Base-by-base conservation (phyloP, 2,797 vertebrate species). In the Pteropus rufus region DNA sequence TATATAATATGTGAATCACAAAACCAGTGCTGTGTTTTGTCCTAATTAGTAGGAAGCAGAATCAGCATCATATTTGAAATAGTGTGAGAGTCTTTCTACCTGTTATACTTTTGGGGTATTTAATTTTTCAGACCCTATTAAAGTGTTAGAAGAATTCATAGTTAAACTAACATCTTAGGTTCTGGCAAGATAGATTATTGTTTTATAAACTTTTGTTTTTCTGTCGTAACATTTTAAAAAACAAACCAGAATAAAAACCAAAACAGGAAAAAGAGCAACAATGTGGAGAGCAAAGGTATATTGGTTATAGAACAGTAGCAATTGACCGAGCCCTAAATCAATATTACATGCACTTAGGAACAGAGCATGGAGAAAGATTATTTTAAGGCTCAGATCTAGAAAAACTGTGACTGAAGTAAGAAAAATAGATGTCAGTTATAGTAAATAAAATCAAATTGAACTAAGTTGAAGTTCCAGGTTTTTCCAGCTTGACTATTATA, bases 1-100 rank as follows among this genome's bases (percentile, higher is more conserved):
- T 96, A 88, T 26, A 81, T 82, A 90, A 95, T 89, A 82, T 96
- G 64, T 4, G 11, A 96, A 93, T 95, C 81, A 84, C 62, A 96
- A 96, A 94, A 7, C 62, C 60, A 94, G 46, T 69, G 77, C 36
- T 91, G 36, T 65, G 21, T 73, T 94, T 94, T 92, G 36, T 92
- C 76, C 39, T 94, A 96, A 96, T 97, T 94, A 97, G 67, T 64
- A 29, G 44, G 26, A 91, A 80, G n/a, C 31, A 76, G 56, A 89
- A 89, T 49, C 19, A 83, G 34, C 29, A 14, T 69, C 56, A 14
- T 73, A 92, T 67, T 34, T 46, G 82, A 96, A 82, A 54, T 58
- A 60, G 41, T 94, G 70, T 49, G n/a, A 90, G 41, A 36, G 56
- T 84, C 83, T 69, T 92, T 87, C 34, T 89, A 34, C 70, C 12